A percentile compares a stretch with the other conserved stretches of the same genome.
Evolutionary conservation across 2,113 vertebrate genomes (phyloP).

Genomic region (Chlamydotis undulata): DNA sequence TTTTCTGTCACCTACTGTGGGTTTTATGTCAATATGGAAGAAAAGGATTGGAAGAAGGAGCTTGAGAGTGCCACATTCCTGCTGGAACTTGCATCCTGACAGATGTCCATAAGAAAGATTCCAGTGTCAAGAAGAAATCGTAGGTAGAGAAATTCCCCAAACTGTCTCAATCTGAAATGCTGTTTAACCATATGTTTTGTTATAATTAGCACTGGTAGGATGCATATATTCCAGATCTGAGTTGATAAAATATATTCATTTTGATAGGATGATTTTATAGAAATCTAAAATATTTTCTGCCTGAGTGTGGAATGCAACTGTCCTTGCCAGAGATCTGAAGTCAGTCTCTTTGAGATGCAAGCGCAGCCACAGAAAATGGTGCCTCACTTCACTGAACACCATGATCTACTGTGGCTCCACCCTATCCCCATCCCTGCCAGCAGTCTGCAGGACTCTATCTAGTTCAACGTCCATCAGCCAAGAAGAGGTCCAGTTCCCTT

Average conservation of each 20-base stretch:
- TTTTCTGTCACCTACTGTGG: constrained; percentile 51
- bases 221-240: constrained; percentile 44
- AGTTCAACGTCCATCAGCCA: not conserved
- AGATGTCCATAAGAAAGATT: constrained; percentile 50
- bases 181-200: constrained; percentile 57
- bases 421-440: not conserved
- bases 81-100: constrained; percentile 44
- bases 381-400: not conserved
- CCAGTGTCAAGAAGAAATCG: constrained; percentile 54
- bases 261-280: constrained; percentile 51
- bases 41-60: constrained; percentile 26
- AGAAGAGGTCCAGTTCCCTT: not conserved
- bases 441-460: not conserved
- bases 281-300: constrained; percentile 65
- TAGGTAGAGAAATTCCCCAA: constrained; percentile 57
- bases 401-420: not conserved
- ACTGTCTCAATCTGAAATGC: constrained; percentile 49
- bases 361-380: not conserved
- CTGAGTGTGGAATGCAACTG: constrained; percentile 21
- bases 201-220: constrained; percentile 42
- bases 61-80: constrained; percentile 12
- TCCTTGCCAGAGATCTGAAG: constrained; percentile 32
- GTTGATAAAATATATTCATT: constrained; percentile 63
- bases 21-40: constrained; percentile 47
- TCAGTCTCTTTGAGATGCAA: not conserved